phyloP scores from a whole-genome alignment of 1,140 invertebrate species.

The Ericerus pela region DNA sequence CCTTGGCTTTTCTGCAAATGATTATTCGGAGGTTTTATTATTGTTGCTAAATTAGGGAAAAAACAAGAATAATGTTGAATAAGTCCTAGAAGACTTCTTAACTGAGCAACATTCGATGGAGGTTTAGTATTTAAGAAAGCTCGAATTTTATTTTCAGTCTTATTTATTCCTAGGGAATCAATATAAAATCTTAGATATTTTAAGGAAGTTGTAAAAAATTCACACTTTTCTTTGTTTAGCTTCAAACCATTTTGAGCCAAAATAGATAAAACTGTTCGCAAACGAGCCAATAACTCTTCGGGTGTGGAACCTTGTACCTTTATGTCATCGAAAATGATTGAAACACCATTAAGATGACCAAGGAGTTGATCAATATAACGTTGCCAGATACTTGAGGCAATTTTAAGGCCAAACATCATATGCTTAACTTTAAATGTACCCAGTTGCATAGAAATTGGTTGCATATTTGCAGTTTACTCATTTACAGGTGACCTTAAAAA shows the following conservation, averaged over 20 bases:
- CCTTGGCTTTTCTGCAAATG: conserved; percentile 23
- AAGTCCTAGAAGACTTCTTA: conserved; percentile 33
- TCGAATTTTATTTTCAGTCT: conserved; percentile 25
- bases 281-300: neutral
- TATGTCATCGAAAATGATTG: neutral
- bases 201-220: conserved; percentile 3
- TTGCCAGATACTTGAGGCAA: neutral
- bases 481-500: neutral
- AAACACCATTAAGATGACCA: neutral
- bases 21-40: conserved; percentile 26
- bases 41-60: conserved; percentile 27
- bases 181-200: conserved; percentile 14
- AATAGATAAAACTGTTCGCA: neutral
- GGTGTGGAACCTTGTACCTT: neutral
- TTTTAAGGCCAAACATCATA: neutral
- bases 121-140: conserved; percentile 25
- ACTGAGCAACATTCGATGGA: conserved; percentile 28
- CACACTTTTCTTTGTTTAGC: neutral
- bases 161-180: conserved; percentile 10
- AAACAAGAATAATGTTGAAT: conserved; percentile 34
- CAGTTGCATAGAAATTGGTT: neutral
- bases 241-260: neutral
- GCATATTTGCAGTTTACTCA: neutral
- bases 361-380: neutral
- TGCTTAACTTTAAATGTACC: neutral